phyloP scores from a whole-genome alignment of 2,797 vertebrate genomes.

The Eulemur mongoz region DNA sequence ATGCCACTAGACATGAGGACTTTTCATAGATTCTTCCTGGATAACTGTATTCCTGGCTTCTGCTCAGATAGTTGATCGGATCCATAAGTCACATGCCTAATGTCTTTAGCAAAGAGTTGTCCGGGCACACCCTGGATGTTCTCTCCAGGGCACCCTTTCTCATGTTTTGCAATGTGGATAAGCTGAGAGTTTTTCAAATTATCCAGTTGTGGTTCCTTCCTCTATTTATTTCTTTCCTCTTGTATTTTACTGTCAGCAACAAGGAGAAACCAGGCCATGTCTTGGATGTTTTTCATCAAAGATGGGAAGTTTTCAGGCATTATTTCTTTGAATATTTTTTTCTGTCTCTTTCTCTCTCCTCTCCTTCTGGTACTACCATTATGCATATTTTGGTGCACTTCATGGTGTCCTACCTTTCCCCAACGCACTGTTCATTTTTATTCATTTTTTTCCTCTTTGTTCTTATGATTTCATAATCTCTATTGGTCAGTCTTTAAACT shows the following conservation, averaged over 20 bases:
- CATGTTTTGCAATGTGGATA: not conserved
- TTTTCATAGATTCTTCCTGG: not conserved
- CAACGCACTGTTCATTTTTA: not conserved
- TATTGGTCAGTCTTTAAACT: not conserved
- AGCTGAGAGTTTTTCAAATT: not conserved
- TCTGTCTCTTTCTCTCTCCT: not conserved
- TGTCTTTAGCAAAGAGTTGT: not conserved
- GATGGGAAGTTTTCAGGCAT: not conserved
- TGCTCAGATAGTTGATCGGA: not conserved
- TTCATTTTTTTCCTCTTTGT: not conserved
- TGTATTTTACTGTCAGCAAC: not conserved
- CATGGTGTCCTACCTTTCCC: not conserved
- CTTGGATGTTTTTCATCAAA: constrained; percentile 2
- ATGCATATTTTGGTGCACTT: not conserved
- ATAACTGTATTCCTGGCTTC: not conserved
- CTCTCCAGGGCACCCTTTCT: not conserved
- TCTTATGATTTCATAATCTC: not conserved
- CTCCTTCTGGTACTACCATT: not conserved
- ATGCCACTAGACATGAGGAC: not conserved
- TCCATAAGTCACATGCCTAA: not conserved
- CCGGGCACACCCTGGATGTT: not conserved
- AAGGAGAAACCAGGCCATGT: not conserved
- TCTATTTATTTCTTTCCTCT: not conserved
- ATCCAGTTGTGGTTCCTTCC: not conserved
- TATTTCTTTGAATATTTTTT: constrained; percentile 9